A percentile compares a stretch with the other conserved stretches of the same genome.
Conservation (phyloP, 2,888 invertebrate species). For the Phalera bucephala region DNA sequence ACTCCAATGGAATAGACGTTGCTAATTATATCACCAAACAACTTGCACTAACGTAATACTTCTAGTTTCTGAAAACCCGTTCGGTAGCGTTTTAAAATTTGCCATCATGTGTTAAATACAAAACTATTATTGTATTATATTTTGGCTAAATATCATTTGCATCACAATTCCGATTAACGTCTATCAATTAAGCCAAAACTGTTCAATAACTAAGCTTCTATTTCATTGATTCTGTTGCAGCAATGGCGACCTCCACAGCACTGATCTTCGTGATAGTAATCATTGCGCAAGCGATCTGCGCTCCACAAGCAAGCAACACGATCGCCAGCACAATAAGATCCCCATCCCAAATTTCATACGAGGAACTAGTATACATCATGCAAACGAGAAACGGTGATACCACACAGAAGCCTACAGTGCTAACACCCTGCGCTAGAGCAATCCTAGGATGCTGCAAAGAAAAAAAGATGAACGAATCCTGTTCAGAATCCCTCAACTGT, state of each 20-base stretch:
- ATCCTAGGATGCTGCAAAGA: slow-evolving; percentile 88
- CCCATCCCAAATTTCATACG: slow-evolving; percentile 48
- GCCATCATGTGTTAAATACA: too few species aligned
- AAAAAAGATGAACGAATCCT: slow-evolving; percentile 74
- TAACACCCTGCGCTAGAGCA: slow-evolving; percentile 88
- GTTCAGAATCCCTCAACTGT: slow-evolving; percentile 89
- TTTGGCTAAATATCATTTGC: too few species aligned
- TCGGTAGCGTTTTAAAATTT: too few species aligned
- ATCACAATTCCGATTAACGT: too few species aligned
- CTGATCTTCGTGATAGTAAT: slow-evolving; percentile 36
- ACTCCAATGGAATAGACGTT: too few species aligned
- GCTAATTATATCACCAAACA: too few species aligned
- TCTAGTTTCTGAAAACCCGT: too few species aligned
- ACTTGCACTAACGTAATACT: too few species aligned
- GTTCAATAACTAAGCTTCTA: too few species aligned
- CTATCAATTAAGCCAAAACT: too few species aligned
- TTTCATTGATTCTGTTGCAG: slow-evolving; percentile 51
- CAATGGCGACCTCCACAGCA: slow-evolving; percentile 33
- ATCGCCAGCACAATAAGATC: slow-evolving; percentile 57
- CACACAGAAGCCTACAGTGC: slow-evolving; percentile 33
- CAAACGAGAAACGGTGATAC: slow-evolving; percentile 42
- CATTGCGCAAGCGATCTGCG: slow-evolving; percentile 36
- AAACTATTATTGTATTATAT: too few species aligned
- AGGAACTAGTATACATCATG: slow-evolving; percentile 60
- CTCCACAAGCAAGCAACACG: slow-evolving; percentile 37